Evolutionary conservation across 2,113 vertebrate species (phyloP).

Genomic region (Agapornis roseicollis): DNA sequence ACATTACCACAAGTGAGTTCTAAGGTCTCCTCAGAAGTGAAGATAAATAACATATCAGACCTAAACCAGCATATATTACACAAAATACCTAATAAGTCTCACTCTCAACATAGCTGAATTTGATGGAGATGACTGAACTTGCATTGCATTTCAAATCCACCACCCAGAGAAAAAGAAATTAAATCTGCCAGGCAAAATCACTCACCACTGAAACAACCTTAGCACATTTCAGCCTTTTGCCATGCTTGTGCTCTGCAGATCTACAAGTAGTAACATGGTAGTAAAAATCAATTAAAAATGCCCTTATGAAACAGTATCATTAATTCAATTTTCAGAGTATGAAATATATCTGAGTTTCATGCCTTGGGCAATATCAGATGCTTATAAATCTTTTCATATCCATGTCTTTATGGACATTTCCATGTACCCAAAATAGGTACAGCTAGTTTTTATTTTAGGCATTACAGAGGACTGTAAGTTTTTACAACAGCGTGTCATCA

Average conservation of each 20-base stretch:
- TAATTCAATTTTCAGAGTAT: background rate
- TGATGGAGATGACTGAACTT: slow-evolving; percentile 34
- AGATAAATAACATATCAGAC: slow-evolving; percentile 50
- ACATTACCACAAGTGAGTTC: slow-evolving; percentile 60
- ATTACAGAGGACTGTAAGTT: background rate
- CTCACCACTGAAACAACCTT: background rate
- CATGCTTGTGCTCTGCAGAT: background rate
- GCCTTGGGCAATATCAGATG: background rate
- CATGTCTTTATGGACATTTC: background rate
- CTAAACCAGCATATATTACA: slow-evolving; percentile 47
- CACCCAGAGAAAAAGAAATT: background rate
- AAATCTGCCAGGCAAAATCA: background rate
- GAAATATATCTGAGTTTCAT: background rate
- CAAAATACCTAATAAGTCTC: slow-evolving; percentile 45
- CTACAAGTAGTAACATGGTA: background rate
- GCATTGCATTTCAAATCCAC: background rate
- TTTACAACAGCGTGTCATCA: background rate
- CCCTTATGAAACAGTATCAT: background rate
- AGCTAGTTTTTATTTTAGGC: background rate
- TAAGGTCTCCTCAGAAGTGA: slow-evolving; percentile 55
- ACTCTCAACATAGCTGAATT: background rate
- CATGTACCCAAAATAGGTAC: background rate
- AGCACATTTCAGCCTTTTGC: background rate
- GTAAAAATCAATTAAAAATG: background rate
- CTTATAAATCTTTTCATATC: background rate